Evolutionary conservation across 2,888 invertebrate genomes (phyloP).

Genomic region (Salticus scenicus): DNA sequence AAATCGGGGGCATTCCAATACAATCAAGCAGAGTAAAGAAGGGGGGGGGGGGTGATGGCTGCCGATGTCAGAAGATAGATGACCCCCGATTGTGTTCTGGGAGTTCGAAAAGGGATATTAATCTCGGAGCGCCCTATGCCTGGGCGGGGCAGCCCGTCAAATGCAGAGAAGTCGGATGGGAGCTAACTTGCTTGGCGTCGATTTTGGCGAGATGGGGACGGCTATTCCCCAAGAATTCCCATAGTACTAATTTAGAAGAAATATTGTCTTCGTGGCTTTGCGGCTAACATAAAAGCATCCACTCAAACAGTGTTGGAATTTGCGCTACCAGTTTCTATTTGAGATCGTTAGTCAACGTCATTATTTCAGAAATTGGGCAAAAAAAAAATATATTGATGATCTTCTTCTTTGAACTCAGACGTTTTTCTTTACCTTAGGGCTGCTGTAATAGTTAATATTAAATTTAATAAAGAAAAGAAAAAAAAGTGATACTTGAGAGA

Average conservation of each 20-base stretch:
- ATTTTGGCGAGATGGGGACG: conserved; percentile 36
- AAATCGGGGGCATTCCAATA: conserved; percentile 39
- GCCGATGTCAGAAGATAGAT: conserved; percentile 68
- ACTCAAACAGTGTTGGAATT: not conserved
- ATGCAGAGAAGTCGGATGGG: conserved; percentile 34
- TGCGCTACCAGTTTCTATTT: not conserved
- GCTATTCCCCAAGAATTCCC: not conserved
- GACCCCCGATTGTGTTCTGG: conserved; percentile 59
- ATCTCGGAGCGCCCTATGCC: conserved; percentile 56
- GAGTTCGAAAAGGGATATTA: conserved; percentile 67
- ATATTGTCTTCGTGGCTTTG: not conserved
- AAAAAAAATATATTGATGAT: too few relatives aligned
- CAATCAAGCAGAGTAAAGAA: conserved; percentile 12
- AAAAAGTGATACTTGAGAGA: too few relatives aligned
- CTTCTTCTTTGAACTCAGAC: too few relatives aligned
- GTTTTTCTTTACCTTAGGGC: too few relatives aligned
- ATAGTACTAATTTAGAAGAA: conserved; percentile 7
- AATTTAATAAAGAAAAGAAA: too few relatives aligned
- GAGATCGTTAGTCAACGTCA: not conserved
- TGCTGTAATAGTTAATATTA: too few relatives aligned
- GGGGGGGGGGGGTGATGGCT: conserved; percentile 36
- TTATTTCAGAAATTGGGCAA: not conserved
- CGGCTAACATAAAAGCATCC: not conserved
- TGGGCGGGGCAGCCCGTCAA: conserved; percentile 66
- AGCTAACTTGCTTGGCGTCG: conserved; percentile 37